Percentiles rank a stretch among this genome's conserved stretches.
These are phyloP conservation scores for Raja brachyura DNA, from an alignment of 2,113 vertebrate genomes.

Conservation along the genomic window DNA sequence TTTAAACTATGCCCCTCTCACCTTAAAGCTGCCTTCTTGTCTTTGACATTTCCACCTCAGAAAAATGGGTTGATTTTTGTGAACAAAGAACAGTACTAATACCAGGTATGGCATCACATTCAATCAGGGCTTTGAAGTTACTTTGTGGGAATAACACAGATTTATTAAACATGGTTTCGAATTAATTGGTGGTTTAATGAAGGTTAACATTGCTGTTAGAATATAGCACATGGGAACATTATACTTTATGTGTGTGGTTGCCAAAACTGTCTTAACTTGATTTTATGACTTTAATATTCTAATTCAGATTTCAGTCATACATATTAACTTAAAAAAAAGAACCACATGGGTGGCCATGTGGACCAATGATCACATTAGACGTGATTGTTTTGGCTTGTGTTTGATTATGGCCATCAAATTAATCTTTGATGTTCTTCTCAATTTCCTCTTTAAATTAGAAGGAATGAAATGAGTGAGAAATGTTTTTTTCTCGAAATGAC, in stretches of 20 bases:
- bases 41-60: too few relatives aligned
- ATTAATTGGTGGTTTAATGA: background rate
- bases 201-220: background rate
- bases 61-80: too few relatives aligned
- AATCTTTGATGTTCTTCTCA: background rate
- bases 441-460: background rate
- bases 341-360: background rate
- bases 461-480: background rate
- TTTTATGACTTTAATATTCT: conserved; percentile 18
- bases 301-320: background rate
- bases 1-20: too few relatives aligned
- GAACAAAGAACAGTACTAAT: too few relatives aligned
- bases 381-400: background rate
- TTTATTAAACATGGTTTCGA: background rate
- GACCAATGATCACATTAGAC: too few relatives aligned
- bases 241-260: background rate
- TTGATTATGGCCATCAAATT: background rate
- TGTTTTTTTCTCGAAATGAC: background rate
- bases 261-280: background rate
- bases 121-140: background rate
- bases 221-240: background rate
- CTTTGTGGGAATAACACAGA: background rate
- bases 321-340: background rate
- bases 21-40: too few relatives aligned
- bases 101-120: background rate